Base-by-base conservation (phyloP, 2,888 invertebrate genomes). In the Cerastis rubricosa region DNA sequence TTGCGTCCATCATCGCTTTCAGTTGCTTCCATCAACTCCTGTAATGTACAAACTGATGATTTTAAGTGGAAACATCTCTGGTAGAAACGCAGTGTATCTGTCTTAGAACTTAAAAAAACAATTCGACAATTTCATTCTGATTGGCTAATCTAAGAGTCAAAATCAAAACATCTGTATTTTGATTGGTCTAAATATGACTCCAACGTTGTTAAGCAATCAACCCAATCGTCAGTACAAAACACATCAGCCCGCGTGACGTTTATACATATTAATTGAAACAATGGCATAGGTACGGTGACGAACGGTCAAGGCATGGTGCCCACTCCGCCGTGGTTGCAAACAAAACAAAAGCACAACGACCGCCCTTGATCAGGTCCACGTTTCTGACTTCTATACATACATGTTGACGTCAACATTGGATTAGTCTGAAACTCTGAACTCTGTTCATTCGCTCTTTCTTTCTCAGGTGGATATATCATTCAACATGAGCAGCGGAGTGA, bases 401-500 rank as follows among this genome's bases (percentile, higher is more conserved):
- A 40, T 40, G 40, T 40, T 45, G 12, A 45, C 11, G 17, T 29
- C 17, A 19, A 69, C 43, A 43, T 57, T 22, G 11, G 8, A n/a
- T n/a, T 35, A 6, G 14, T 19, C 3, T 59, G 25, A 40, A 40
- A 6, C 14, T 19, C 1, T 59, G 40, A 47, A 40, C 40, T 22
- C 6, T 8, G 22, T 61, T 35, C 5, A 35, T 61, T 9, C 1
- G 29, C 4, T 11, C 0, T 54, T 66, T 12, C 43, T 47, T 81
- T n/a, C 75, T 14, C 95, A 96, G 96, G 96, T 99, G 91, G 99
- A 99, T 97, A 99, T 99, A 94, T 99, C 99, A 91, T 99, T 99
- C 97, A 99, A 99, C 96, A 99, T 99, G 98, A 98, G 98, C 94
- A 99, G 99, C 95, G 99, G 99, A 79, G 99, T 99, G 65, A 98